A percentile compares a stretch with the other conserved stretches of the same genome.
phyloP scores from a whole-genome alignment of 2,888 invertebrate species.

The Drosophila monieri region DNA sequence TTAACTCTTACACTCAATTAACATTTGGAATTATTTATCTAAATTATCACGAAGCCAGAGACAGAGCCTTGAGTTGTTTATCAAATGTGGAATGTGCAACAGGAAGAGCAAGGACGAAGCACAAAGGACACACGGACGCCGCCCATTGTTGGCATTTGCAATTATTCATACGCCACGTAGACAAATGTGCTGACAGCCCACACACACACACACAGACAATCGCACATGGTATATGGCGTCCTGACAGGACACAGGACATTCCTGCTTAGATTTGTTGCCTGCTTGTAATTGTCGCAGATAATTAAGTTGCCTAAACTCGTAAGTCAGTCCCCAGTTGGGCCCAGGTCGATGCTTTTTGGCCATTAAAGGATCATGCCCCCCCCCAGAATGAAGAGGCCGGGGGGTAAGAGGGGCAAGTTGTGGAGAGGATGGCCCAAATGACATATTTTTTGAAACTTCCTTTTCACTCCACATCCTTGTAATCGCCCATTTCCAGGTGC shows the following conservation, averaged over 20 bases:
- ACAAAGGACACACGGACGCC: constrained; percentile 38
- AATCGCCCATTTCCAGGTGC: constrained; percentile 23
- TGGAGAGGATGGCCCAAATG: not conserved
- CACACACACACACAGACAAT: constrained; percentile 2
- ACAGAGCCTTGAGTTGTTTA: constrained; percentile 35
- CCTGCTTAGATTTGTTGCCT: constrained; percentile 74
- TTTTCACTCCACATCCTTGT: not conserved
- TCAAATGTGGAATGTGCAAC: constrained; percentile 44
- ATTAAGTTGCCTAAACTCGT: constrained; percentile 70
- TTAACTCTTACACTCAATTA: constrained; percentile 77
- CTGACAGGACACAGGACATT: constrained; percentile 52
- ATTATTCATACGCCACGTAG: constrained; percentile 80
- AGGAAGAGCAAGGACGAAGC: constrained; percentile 18
- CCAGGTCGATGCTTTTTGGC: constrained; percentile 33
- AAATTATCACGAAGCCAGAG: constrained; percentile 58
- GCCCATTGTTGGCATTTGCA: constrained; percentile 76
- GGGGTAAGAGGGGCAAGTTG: not conserved
- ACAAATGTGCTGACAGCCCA: constrained; percentile 76
- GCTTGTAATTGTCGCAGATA: constrained; percentile 78
- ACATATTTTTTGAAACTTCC: constrained; percentile 7
- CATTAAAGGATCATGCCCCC: constrained; percentile 16
- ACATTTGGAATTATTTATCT: constrained; percentile 77
- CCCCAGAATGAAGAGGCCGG: not conserved
- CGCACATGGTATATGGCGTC: not conserved
- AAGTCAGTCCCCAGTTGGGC: constrained; percentile 40